Base-by-base conservation (phyloP, 2,888 invertebrate genomes). In the Aporophyla nigra region DNA sequence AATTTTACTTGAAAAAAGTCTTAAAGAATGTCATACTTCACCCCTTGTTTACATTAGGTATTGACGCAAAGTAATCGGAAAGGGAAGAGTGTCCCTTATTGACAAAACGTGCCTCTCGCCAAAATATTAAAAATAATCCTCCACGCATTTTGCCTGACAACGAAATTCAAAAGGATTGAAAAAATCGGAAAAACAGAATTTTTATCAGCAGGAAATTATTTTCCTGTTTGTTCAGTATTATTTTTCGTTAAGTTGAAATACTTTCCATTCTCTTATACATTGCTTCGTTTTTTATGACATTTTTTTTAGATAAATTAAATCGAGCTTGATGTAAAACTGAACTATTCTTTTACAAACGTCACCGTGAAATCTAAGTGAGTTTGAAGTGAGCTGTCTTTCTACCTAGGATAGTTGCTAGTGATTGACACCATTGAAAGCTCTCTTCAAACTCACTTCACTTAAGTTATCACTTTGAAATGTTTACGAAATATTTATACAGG, bases 51-150 rank as follows among this genome's bases (percentile, higher is more conserved):
- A 90, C 93, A 88, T 91, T 92, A 90, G 90, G 91, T 93, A 93
- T 94, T 93, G 94, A 92, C 92, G 90, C 91, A 93, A 94, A 95
- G 94, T 93, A 94, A 95, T 94, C 93, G 90, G 87, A 85, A 89
- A 91, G 91, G 92, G 92, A 90, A 90, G 86, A 86, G 89, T 88
- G 88, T 90, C 92, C 91, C 90, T 93, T 95, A 95, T 96, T 96
- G 95, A 95, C 95, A 93, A 94, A 93, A 95, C 95, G 94, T 94
- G 95, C 93, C 91, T 92, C 92, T 82, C 86, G 88, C 80, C 85
- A 86, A 93, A 94, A 94, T 93, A 93, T 93, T 92, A 92, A 92
- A 94, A 93, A 90, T 93, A 94, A 94, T 94, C 93, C 90, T 77
- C 83, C 71, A 85, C 80, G 87, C 80, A 87, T 82, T 90, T 88